Base-by-base conservation (phyloP, 2,113 vertebrate species). In the Pseudorectes ferrugineus region DNA sequence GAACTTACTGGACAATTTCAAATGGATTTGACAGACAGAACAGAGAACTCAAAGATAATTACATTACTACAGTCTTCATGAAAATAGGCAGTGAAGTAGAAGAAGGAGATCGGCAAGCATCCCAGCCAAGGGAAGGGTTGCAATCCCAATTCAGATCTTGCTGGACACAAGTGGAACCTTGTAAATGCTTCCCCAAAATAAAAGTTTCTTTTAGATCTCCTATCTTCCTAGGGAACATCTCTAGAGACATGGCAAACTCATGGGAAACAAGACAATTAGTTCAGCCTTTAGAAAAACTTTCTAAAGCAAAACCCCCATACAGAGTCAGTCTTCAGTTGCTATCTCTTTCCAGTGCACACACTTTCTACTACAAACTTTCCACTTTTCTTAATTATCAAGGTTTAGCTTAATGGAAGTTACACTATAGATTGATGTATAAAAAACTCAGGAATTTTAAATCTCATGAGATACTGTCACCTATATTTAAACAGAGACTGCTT, bases 11-110 rank as follows among this genome's bases (percentile, higher is more conserved):
- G 75, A 65, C 87, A 95, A 80, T 93, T 94, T 91, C 80, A 94
- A 96, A 83, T 76, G 84, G 87, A 73, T 91, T 55, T 93, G 92
- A 94, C 94, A 95, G 89, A 84, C n/a, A 78, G 79, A 92, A 86
- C 35, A 95, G 84, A 89, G 72, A 67, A 89, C 63, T 96, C 80
- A 91, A 65, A 89, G 76, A 77, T 93, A 96, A 89, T 82, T 74
- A 67, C 75, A 40, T 92, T 95, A 83, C 72, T 92, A 83, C 28
- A 70, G 73, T 91, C 85, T 84, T 94, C 67, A 76, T 51, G 87
- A 89, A 94, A 95, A 91, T 65, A 93, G 59, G 73, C 92, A 93
- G 42, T 80, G 84, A 96, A 94, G 76, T 91, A 82, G 45, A 73
- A 78, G 31, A 49, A 95, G 68, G 33, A 81, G 46, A 95, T 70